Percentiles rank a stretch among this genome's conserved stretches.
These are phyloP conservation scores for Crambe crambe DNA, from an alignment of 37 sponge, comb jelly and placozoan genomes.

Conservation along the genomic window DNA sequence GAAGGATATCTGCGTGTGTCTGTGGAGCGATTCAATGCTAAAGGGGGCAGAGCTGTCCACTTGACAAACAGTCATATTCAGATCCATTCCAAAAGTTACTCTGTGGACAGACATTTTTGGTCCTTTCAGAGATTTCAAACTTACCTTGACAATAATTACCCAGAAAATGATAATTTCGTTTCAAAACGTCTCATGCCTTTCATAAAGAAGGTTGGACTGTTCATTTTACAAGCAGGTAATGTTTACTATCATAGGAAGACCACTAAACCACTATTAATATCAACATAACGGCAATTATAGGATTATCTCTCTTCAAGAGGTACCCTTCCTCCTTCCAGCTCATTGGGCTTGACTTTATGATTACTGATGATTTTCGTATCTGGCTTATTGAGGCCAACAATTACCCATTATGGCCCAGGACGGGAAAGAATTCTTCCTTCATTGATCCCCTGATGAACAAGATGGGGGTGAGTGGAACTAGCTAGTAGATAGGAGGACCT, in stretches of 20 bases:
- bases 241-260: too few species aligned
- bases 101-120: conserved; percentile 79
- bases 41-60: conserved; percentile 46
- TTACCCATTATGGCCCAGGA: conserved; percentile 86
- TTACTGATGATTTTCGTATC: conserved; percentile 53
- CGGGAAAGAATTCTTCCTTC: conserved; percentile 3
- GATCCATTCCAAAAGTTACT: conserved; percentile 8
- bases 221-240: conserved; percentile 69
- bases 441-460: conserved; percentile 32
- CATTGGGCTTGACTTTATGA: conserved; percentile 82
- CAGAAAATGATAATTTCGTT: conserved; percentile 68
- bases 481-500: neutral
- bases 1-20: conserved; percentile 81
- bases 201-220: conserved; percentile 70
- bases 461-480: conserved; percentile 69
- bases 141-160: conserved; percentile 52
- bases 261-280: too few species aligned
- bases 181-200: conserved; percentile 43
- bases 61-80: conserved; percentile 90
- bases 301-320: conserved; percentile 6
- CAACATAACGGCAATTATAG: too few species aligned
- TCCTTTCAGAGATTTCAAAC: conserved; percentile 68
- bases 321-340: conserved; percentile 65
- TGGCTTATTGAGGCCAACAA: conserved; percentile 92
- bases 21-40: conserved; percentile 44